Base-by-base conservation (phyloP, 1,140 invertebrate species). In the Rhysida immarginata region DNA sequence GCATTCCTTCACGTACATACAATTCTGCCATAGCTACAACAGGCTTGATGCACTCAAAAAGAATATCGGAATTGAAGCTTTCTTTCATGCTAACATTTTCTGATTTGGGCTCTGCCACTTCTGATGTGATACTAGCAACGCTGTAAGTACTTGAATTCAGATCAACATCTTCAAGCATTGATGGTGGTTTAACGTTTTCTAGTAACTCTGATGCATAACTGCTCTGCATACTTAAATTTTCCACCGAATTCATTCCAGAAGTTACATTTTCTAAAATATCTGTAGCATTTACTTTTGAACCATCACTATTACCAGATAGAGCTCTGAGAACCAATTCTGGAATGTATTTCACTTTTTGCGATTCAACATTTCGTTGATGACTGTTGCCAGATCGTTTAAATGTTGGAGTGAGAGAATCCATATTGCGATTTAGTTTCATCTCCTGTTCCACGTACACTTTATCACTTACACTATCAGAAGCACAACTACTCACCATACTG, bases 131-230 rank as follows among this genome's bases (percentile, higher is more conserved):
- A 62, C 85, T 88, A 0, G 83, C 82, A 1, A 90, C 82, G 54
- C 86, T 90, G 8, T 87, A 70, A 79, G 88, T 86, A 60, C 59
- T 62, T 35, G 80, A 81, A 60, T 85, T 83, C 74, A 88, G 81
- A 50, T 80, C 75, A 14, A 85, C 62, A 27, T 86, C 79, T 46
- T 85, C 83, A 79, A 90, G 81, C 59, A 83, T 76, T 0, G 85
- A 85, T 0, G 87, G 86, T 16, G 86, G 85, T 62, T 85, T 85
- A 1, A 87, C 78, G 59, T 84, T 84, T 21, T 89, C 87, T n/a
- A n/a, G n/a, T n/a, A 56, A 48, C 60, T 84, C 78, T 14, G 66
- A 69, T 43, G 78, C 78, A 54, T 72, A 75, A 55, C 72, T 78
- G 23, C 74, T 75, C 60, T 74, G 77, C 58, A 66, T 59, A 24